Evolutionary conservation across 1,140 invertebrate species (phyloP).

Genomic region (Drosophila parvula): DNA sequence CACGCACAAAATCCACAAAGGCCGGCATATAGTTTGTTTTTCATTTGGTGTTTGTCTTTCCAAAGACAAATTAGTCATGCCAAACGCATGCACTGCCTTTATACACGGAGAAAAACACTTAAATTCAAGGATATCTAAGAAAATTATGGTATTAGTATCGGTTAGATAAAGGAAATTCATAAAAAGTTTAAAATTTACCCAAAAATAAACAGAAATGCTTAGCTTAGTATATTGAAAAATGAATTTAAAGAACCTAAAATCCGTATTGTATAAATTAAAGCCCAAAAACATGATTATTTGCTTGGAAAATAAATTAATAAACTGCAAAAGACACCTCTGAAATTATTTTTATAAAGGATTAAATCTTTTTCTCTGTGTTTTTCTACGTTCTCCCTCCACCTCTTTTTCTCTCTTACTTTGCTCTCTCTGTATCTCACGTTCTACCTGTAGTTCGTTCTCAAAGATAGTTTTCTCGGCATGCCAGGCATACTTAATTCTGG

Average conservation of each 20-base stretch:
- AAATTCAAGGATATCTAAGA: not conserved
- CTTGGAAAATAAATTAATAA: not conserved
- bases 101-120: not conserved
- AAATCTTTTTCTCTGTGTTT: conserved; percentile 7
- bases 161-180: not conserved
- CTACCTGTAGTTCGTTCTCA: conserved; percentile 49
- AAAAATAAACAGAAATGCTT: not conserved
- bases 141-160: too few relatives aligned
- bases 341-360: too few relatives aligned
- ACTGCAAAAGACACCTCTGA: not conserved
- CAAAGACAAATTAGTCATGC: conserved; percentile 74
- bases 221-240: not conserved
- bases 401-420: conserved; percentile 1
- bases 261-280: not conserved
- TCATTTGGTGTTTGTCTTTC: conserved; percentile 49
- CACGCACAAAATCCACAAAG: conserved; percentile 47
- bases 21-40: conserved; percentile 36
- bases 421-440: conserved; percentile 11
- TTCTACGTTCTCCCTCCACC: not conserved
- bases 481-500: conserved; percentile 46
- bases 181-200: not conserved
- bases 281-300: not conserved
- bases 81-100: conserved; percentile 46
- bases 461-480: conserved; percentile 55
- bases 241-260: too few relatives aligned